Evolutionary conservation across 1,140 invertebrate species (phyloP), one percentile per base, ranked within the genome.

Genomic region (Cotesia typhae): DNA sequence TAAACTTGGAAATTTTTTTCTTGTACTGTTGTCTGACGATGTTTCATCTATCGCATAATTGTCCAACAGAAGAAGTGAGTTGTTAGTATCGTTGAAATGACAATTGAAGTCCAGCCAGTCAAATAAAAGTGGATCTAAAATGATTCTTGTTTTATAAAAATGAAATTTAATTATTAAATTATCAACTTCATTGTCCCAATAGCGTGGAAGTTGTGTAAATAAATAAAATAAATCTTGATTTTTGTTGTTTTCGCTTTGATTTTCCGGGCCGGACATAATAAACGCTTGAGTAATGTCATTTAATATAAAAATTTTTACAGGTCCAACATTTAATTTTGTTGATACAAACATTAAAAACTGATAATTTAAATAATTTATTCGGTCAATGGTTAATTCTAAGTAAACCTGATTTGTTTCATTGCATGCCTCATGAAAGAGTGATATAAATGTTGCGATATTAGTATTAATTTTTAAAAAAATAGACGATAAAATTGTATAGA

Each of bases 71-170:
- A 63, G 67, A 75, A 41, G 66, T 71, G 74, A 73, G 70, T 70
- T 57, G 17, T 75, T 71, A 17, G 72, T 61, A 37, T 73, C 76
- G 76, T 79, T 79, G 35, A 80, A 75, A 53, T 72, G 41, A 35
- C 4, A 52, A 78, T 84, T 79, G 67, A 83, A 92, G 17, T 88
- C 79, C 3, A 93, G 79, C 91, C 91, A 93, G 38, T 88, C 83
- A 59, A 89, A 86, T 3, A 93, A 77, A 12, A 90, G 81, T 3
- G 92, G 91, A 81, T 92, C 91, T 51, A 92, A 75, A 65, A 88
- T 89, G 59, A 89, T 82, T 70, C 88, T 87, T 61, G 91, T 87
- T 73, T 91, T 88, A 71, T 88, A 85, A 38, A 92, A 75, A 74
- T 89, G 88, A 74, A 92, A 86, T 3, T 89, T 87, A 3, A 92